Base-by-base conservation (phyloP, 2,888 invertebrate species). In the Drosophila quinaria region DNA sequence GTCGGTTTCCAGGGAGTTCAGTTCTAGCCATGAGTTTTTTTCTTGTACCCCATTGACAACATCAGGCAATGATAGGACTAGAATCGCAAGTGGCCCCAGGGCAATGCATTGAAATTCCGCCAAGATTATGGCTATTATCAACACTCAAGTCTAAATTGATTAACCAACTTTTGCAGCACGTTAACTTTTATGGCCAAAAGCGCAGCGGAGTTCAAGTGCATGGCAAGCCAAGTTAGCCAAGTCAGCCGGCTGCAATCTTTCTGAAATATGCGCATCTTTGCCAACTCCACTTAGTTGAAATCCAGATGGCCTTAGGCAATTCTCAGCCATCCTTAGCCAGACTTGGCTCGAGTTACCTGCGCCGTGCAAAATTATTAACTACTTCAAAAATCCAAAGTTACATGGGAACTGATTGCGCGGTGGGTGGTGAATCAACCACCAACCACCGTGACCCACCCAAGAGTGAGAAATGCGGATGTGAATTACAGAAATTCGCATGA, bases 81-180 rank as follows among this genome's bases (percentile, higher is more conserved):
- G 17, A 60, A 37, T 50, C 33, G 17, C 4, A 17, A 25, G n/a
- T 19, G 1, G 70, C 25, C 70, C 25, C 17, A 15, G 19, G 41
- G 56, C 54, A 22, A 11, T 33, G 42, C 59, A 41, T 60, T 41
- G 60, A 52, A 56, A 42, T 61, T 55, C 42, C 22, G 29, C 49
- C 54, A 35, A 69, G 74, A 78, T 74, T 64, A 78, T 65, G 69
- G 31, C 65, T 50, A 83, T 80, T 70, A 83, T 80, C 80, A 88
- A 86, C 88, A 86, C 89, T 86, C 65, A 39, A 61, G 65, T 64
- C 67, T 64, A 86, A 83, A 86, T 86, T 83, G 88, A 83, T 83
- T 83, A 88, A 74, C 54, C 80, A 88, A 83, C 80, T 83, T 86
- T 82, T 56, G 74, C 72, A 67, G 67, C 68, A 56, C 76, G 74